Evolutionary conservation across 2,888 invertebrate genomes (phyloP).

Genomic region (Ariolimax columbianus): DNA sequence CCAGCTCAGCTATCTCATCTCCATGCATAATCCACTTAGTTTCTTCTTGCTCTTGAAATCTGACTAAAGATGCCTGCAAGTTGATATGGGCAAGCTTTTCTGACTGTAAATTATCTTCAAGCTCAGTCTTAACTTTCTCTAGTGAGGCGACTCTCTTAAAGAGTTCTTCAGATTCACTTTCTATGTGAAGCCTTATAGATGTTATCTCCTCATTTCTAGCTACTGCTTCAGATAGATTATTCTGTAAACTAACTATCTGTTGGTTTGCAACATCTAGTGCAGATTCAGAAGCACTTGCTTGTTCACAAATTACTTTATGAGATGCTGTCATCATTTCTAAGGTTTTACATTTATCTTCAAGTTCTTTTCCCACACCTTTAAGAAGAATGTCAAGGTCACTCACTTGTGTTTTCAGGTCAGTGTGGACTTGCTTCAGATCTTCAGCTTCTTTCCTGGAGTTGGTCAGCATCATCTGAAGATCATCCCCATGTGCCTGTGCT

Average conservation of each 20-base stretch:
- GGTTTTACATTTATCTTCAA: slow-evolving; percentile 21
- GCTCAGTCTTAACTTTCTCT: not conserved
- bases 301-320: not conserved
- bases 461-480: not conserved
- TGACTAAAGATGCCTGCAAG: not conserved
- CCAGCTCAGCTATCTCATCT: slow-evolving; percentile 10
- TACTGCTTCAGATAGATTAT: not conserved
- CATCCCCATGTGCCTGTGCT: not conserved
- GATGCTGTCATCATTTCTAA: slow-evolving; percentile 7
- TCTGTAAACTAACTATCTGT: not conserved
- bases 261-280: slow-evolving; percentile 22
- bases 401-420: slow-evolving; percentile 26
- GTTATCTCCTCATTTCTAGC: not conserved
- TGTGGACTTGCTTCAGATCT: slow-evolving; percentile 9
- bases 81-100: slow-evolving; percentile 1
- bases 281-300: not conserved
- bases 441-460: slow-evolving; percentile 13
- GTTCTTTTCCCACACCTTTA: slow-evolving; percentile 18
- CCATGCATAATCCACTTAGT: not conserved
- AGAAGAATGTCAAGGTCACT: slow-evolving; percentile 31
- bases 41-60: slow-evolving; percentile 19
- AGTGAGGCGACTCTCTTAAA: not conserved
- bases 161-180: not conserved
- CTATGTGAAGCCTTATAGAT: not conserved
- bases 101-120: not conserved